These are phyloP conservation scores for Peromyscus maniculatus DNA, from an alignment of 2,113 vertebrate genomes.

Conservation along the genomic window DNA sequence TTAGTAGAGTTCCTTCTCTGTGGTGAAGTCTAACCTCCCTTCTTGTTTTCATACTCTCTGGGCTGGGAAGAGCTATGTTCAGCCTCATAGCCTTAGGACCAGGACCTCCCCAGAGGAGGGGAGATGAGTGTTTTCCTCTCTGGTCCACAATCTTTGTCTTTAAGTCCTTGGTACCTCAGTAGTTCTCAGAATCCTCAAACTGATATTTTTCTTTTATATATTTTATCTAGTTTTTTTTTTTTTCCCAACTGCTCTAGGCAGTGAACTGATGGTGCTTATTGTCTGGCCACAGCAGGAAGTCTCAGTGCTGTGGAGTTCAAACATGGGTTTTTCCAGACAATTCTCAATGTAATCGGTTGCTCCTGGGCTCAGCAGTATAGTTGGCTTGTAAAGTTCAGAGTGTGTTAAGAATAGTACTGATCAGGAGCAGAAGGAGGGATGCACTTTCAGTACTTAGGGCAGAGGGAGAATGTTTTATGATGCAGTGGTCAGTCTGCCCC, in stretches of 20 bases:
- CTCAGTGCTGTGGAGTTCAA: conserved; percentile 11
- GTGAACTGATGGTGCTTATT: background rate
- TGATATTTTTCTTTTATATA: conserved; percentile 22
- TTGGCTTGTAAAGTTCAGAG: background rate
- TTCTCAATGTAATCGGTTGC: background rate
- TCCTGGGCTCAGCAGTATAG: background rate
- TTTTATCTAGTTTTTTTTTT: background rate
- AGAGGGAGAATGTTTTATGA: background rate
- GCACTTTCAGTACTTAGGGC: background rate
- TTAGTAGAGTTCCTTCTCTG: background rate
- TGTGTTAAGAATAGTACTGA: background rate
- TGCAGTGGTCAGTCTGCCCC: background rate
- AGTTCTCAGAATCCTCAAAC: conserved; percentile 1
- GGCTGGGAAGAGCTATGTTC: background rate
- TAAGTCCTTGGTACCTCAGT: background rate
- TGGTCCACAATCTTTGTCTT: conserved; percentile 18
- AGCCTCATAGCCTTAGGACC: background rate
- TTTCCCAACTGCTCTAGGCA: background rate
- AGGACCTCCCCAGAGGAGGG: background rate
- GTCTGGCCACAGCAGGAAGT: background rate
- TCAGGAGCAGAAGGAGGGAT: background rate
- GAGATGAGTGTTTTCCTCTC: background rate
- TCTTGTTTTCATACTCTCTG: background rate
- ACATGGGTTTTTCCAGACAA: background rate
- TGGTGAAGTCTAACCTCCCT: background rate